Conservation (phyloP, 2,888 invertebrate genomes). For the Clepsis dumicolana region DNA sequence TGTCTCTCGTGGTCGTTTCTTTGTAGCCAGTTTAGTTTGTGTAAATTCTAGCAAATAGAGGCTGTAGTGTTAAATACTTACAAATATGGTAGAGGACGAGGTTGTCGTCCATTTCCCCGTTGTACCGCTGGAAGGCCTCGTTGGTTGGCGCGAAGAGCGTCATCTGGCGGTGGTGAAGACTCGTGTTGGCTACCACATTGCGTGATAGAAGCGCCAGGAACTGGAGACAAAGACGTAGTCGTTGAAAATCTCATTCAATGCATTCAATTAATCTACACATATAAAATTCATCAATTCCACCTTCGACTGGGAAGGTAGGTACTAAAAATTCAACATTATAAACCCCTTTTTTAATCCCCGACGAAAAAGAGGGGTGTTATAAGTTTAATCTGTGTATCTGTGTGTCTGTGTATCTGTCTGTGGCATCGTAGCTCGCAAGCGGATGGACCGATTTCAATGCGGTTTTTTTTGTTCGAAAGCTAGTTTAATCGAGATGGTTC, state of each 20-base stretch:
- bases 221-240: slow-evolving; percentile 82
- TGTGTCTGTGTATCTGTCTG: too few relatives aligned
- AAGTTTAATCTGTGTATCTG: too few relatives aligned
- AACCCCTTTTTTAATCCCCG: too few relatives aligned
- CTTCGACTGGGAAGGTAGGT: too few relatives aligned
- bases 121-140: slow-evolving; percentile 92
- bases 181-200: slow-evolving; percentile 90
- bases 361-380: too few relatives aligned
- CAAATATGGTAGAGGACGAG: slow-evolving; percentile 94
- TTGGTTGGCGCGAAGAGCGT: slow-evolving; percentile 97
- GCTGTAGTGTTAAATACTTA: slow-evolving; percentile 80
- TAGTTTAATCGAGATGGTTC: too few relatives aligned
- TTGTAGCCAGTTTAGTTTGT: neutral
- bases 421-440: too few relatives aligned
- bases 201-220: slow-evolving; percentile 91
- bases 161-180: slow-evolving; percentile 90
- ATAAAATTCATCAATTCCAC: too few relatives aligned
- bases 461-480: too few relatives aligned
- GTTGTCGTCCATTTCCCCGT: slow-evolving; percentile 84
- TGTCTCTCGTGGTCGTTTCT: neutral
- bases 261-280: too few relatives aligned
- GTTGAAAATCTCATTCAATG: slow-evolving; percentile 2
- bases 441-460: too few relatives aligned
- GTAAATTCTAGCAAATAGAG: neutral
- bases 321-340: too few relatives aligned